Evolutionary conservation across 2,113 vertebrate genomes (phyloP).

Genomic region (Ictalurus furcatus): DNA sequence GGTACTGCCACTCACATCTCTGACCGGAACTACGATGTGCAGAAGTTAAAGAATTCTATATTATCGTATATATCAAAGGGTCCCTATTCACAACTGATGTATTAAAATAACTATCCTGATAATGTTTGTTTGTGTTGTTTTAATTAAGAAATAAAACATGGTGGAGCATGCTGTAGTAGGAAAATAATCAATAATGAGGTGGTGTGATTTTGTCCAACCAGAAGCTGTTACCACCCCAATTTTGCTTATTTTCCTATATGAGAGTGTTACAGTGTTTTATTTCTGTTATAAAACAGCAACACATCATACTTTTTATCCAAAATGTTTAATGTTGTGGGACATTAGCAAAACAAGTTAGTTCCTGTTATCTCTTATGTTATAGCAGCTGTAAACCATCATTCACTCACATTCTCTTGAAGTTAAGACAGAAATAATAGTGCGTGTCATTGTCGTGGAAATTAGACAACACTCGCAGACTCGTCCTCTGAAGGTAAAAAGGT

Average conservation of each 20-base stretch:
- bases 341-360: background rate
- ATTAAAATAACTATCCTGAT: background rate
- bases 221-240: background rate
- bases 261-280: background rate
- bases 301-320: background rate
- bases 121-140: background rate
- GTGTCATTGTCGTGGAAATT: background rate
- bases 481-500: no score
- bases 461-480: no score
- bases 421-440: background rate
- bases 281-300: background rate
- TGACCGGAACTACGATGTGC: background rate
- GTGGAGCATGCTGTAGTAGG: background rate
- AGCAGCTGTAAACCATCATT: background rate
- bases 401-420: background rate
- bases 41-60: background rate
- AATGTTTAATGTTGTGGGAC: background rate
- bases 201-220: background rate
- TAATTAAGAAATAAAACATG: background rate
- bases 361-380: background rate
- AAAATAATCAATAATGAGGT: background rate
- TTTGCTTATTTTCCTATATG: background rate
- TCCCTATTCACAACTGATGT: background rate
- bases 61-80: background rate
- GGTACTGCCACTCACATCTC: conserved; percentile 62